These are phyloP conservation scores for Thaleichthys pacificus DNA, from an alignment of 2,797 vertebrate genomes.

Conservation along the genomic window DNA sequence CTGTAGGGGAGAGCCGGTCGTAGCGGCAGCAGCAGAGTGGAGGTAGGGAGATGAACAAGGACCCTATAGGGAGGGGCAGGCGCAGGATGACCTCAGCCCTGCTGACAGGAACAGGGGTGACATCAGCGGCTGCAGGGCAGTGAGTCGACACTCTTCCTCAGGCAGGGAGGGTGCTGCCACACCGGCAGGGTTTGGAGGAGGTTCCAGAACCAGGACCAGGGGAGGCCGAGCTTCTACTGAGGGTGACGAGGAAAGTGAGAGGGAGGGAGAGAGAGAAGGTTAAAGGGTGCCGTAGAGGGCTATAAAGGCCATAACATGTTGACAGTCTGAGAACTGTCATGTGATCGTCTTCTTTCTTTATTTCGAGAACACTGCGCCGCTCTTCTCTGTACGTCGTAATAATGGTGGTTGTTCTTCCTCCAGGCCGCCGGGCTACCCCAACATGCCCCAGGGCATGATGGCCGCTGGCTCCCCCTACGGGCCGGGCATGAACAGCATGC, in stretches of 20 bases:
- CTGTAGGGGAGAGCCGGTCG: slow-evolving; percentile 1
- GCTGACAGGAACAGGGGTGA: background rate
- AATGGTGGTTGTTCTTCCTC: slow-evolving; percentile 15
- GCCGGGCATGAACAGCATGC: slow-evolving; percentile 96
- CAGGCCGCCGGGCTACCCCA: slow-evolving; percentile 93
- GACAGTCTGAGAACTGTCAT: background rate
- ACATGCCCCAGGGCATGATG: slow-evolving; percentile 93
- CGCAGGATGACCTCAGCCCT: slow-evolving; percentile 2
- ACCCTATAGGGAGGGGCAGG: background rate
- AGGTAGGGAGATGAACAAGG: background rate
- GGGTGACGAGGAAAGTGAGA: background rate
- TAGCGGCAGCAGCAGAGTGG: background rate
- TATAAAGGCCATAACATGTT: background rate
- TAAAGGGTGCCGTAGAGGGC: no score
- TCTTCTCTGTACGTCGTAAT: background rate
- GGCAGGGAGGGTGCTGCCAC: background rate
- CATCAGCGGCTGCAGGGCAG: slow-evolving; percentile 2
- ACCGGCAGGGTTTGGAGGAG: background rate
- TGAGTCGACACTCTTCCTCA: background rate
- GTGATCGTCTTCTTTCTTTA: background rate
- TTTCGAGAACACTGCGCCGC: background rate
- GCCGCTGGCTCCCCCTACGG: slow-evolving; percentile 90
- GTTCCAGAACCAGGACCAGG: background rate
- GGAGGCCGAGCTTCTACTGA: background rate
- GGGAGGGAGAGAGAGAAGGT: background rate